A percentile compares a stretch with the other conserved stretches of the same genome.
These are phyloP conservation scores for Pogona vitticeps DNA, from an alignment of 2,113 vertebrate genomes.

Conservation along the genomic window DNA sequence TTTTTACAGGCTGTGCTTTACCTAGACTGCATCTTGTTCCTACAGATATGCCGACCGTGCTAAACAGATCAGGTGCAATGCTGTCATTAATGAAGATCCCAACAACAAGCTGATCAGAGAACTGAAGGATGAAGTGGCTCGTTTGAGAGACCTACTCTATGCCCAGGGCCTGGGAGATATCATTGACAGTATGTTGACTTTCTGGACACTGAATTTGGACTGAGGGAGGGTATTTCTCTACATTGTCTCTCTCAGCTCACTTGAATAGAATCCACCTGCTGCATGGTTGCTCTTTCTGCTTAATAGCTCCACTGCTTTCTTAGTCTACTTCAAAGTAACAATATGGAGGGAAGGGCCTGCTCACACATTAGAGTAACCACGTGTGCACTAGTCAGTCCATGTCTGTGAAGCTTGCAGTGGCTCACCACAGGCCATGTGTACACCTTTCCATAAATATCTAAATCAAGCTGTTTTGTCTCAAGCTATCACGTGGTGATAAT, in stretches of 20 bases:
- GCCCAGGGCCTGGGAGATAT: constrained; percentile 96
- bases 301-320: neutral
- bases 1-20: neutral
- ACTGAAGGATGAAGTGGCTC: constrained; percentile 95
- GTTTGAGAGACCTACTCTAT: constrained; percentile 90
- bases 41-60: constrained; percentile 93
- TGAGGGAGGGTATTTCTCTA: neutral
- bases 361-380: neutral
- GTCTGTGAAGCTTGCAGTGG: neutral
- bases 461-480: neutral
- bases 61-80: constrained; percentile 97
- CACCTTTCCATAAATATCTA: neutral
- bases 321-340: rapidly evolving
- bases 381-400: neutral
- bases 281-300: constrained; percentile 1
- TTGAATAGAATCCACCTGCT: rapidly evolving
- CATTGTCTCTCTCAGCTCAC: neutral
- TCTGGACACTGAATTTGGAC: rapidly evolving
- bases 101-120: constrained; percentile 96
- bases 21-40: neutral
- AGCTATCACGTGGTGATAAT: neutral
- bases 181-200: constrained; percentile 88
- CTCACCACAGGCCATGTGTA: neutral
- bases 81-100: constrained; percentile 96
- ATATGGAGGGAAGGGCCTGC: neutral